Evolutionary conservation across 2,888 invertebrate species (phyloP), one percentile per base, ranked within the genome.

Genomic region (Caenorhabditis afra): DNA sequence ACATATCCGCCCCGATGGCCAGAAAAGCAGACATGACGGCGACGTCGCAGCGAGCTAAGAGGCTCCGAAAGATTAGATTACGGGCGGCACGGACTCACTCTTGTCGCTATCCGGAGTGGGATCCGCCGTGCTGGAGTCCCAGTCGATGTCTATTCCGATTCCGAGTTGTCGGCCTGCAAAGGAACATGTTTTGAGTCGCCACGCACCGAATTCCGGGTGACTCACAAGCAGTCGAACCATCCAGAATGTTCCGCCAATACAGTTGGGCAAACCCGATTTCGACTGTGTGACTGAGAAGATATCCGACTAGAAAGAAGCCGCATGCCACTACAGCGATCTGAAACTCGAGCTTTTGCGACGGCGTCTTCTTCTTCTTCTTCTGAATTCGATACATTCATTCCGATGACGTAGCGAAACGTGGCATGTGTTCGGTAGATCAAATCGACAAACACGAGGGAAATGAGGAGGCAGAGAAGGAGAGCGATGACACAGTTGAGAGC

Each of bases 391-490:
- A 66, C 75, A 50, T 75, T 75, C 49, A 57, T 29, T 16, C 55
- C 67, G 14, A 67, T 49, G 18, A 75, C 75, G 50, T 66, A 75
- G 16, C 67, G 47, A 29, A 62, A 75, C 10, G 75, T 66, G n/a
- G 23, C 62, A 55, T 62, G 50, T 7, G 61, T 55, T 10, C 29
- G 22, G 29, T 16, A 44, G 3, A 57, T 0, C 14, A 62, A 37
- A 35, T 67, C 75, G 7, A 55, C 39, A 11, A 67, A 20, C 20
- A 67, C 16, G 8, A 47, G 12, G 7, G 53, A 47, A 44, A 67
- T n/a, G 3, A 67, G 37, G 11, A 62, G 14, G 14, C 59, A 53
- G 0, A 75, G 23, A 10, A 75, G 35, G 10, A 16, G n/a, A 22
- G 22, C 57, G 18, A 61, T 18, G 14, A 75, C 62, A 35, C 49